phyloP scores from a whole-genome alignment of 1,140 invertebrate genomes.

The Branchinecta lynchi region DNA sequence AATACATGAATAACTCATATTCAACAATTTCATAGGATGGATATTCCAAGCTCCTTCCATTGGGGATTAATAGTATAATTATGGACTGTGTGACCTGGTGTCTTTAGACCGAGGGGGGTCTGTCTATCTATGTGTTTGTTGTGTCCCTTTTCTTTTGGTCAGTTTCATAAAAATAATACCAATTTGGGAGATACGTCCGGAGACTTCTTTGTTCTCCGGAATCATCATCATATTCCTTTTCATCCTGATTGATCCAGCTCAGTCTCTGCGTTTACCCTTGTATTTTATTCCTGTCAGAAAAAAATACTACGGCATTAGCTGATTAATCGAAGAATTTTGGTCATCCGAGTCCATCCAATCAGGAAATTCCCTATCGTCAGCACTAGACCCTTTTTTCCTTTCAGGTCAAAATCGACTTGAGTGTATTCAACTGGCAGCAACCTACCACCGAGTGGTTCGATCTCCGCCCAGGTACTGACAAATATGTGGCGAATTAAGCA shows the following conservation, averaged over 20 bases:
- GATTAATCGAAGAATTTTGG: slow-evolving; percentile 15
- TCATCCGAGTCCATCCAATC: neutral
- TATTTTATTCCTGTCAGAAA: neutral
- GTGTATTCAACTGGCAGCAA: slow-evolving; percentile 45
- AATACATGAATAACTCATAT: no score
- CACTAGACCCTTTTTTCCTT: slow-evolving; percentile 25
- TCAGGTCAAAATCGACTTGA: slow-evolving; percentile 46
- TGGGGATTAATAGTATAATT: no score
- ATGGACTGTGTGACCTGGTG: no score
- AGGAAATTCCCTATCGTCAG: no score
- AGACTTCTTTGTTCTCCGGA: no score
- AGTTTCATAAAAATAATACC: neutral
- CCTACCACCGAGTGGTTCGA: slow-evolving; percentile 52
- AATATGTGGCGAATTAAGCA: neutral
- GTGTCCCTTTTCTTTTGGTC: no score
- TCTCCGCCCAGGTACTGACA: slow-evolving; percentile 39
- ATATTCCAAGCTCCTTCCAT: no score
- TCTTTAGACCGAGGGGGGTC: no score
- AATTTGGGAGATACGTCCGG: neutral
- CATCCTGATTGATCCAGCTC: neutral
- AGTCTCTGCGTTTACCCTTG: neutral
- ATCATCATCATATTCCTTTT: neutral
- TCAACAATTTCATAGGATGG: no score
- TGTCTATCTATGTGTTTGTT: no score
- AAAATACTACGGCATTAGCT: slow-evolving; percentile 14